These are phyloP conservation scores for Carapus acus DNA, from an alignment of 2,797 vertebrate species.

Conservation along the genomic window DNA sequence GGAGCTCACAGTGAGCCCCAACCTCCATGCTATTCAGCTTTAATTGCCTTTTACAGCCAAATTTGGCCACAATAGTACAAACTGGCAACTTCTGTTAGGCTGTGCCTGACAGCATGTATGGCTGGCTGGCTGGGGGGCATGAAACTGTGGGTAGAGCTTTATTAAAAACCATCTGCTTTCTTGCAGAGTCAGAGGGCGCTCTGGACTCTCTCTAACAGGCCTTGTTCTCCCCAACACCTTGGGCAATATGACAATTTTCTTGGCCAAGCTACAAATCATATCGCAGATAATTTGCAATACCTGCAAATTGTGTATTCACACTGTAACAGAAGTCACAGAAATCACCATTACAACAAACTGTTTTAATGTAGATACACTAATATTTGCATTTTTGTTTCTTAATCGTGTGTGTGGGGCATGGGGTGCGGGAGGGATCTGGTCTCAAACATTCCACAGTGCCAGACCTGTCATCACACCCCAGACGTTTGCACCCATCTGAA, in stretches of 20 bases:
- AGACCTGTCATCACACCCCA: no score
- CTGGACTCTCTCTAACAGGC: conserved; percentile 63
- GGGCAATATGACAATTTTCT: conserved; percentile 53
- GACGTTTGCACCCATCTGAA: no score
- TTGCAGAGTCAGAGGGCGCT: conserved; percentile 63
- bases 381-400: no score
- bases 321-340: no score
- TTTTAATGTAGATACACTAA: no score
- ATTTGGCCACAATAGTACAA: conserved; percentile 30
- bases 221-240: conserved; percentile 56
- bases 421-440: no score
- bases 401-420: no score
- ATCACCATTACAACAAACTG: no score
- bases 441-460: no score
- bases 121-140: conserved; percentile 56
- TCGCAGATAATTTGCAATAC: conserved; percentile 1
- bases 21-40: no score
- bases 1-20: no score
- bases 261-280: conserved; percentile 44
- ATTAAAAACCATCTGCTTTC: conserved; percentile 71
- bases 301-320: background rate
- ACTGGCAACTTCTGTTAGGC: conserved; percentile 13
- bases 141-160: conserved; percentile 64
- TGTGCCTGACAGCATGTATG: conserved; percentile 27
- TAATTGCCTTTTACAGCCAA: conserved; percentile 16